Percentiles rank a stretch among this genome's conserved stretches.
Evolutionary conservation across 1,140 invertebrate genomes (phyloP).

Genomic region (Heliconius nattereri): DNA sequence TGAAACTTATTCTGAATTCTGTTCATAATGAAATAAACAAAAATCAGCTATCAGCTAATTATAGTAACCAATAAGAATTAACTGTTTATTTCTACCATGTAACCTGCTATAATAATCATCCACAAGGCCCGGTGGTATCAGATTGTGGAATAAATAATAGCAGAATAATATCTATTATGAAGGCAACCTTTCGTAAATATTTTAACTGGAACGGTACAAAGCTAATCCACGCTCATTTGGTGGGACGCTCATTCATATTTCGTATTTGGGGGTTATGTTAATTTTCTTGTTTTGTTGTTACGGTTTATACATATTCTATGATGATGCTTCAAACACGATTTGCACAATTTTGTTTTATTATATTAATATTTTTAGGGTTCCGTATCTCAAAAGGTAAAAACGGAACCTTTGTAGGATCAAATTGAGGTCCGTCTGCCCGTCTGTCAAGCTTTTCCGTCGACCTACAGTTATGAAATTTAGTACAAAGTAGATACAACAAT

Average conservation of each 20-base stretch:
- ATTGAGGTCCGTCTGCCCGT: too few species aligned
- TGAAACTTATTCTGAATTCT: too few species aligned
- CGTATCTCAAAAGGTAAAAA: too few species aligned
- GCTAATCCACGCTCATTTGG: conserved; percentile 55
- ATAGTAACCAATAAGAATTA: neutral
- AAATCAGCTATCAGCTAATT: neutral
- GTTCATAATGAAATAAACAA: neutral
- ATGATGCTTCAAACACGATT: neutral
- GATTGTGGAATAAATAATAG: neutral
- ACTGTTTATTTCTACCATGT: neutral
- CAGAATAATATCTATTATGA: conserved; percentile 33
- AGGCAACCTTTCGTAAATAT: conserved; percentile 52
- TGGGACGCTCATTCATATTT: conserved; percentile 52
- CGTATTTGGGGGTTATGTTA: conserved; percentile 42
- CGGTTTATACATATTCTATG: conserved; percentile 11
- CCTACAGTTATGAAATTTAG: too few species aligned
- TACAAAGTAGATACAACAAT: too few species aligned
- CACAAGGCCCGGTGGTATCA: neutral
- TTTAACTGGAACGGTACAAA: conserved; percentile 53
- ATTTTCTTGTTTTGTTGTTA: conserved; percentile 43
- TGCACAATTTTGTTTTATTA: neutral
- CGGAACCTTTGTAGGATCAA: too few species aligned
- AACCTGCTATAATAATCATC: neutral
- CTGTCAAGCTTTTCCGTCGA: too few species aligned
- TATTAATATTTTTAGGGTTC: neutral